Evolutionary conservation across 1,140 invertebrate genomes (phyloP), one percentile per base, ranked within the genome.

Genomic region (Ctenoplectra terminalis): DNA sequence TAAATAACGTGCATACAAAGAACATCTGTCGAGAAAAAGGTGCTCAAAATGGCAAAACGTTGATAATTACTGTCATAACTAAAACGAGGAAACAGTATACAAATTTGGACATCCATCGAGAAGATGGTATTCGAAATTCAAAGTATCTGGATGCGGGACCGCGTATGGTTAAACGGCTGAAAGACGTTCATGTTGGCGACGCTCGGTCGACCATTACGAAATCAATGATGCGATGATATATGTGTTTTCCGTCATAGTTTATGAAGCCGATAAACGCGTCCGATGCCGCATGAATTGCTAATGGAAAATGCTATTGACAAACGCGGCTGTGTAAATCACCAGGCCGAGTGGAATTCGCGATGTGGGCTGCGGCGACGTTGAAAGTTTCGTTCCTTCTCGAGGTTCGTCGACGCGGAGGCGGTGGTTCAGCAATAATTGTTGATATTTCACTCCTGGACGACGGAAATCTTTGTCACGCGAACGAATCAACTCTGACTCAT

Each of bases 301-400:
- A 88, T 88, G 82, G 85, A 84, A 75, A 84, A 85, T 72, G 85
- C 82, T 83, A 79, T 87, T 84, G 80, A 87, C 74, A 87, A 87
- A 85, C 78, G 48, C 48, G 63, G 66, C 63, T 81, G 63, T 58
- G 77, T 87, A 87, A 87, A 87, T 87, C 86, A 87, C 73, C 54
- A 34, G 67, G 60, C 37, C 31, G 71, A 48, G 46, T 75, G 79
- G 79, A 58, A 81, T 81, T 75, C 63, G 61, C 79, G 37, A 81
- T 58, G 79, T 81, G 72, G 79, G 79, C 72, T 67, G 72, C 77
- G 61, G 71, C 50, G 34, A 26, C 79, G 5, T 48, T 67, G 48
- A 66, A 74, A 71, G 26, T 75, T 74, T 74, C 71, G 70, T 60
- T 73, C 78, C 29, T 64, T 48, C 52, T n/a, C n/a, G 77, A 40